These are phyloP conservation scores for Lydus trimaculatus DNA, from an alignment of 2,888 invertebrate species.

Conservation along the genomic window DNA sequence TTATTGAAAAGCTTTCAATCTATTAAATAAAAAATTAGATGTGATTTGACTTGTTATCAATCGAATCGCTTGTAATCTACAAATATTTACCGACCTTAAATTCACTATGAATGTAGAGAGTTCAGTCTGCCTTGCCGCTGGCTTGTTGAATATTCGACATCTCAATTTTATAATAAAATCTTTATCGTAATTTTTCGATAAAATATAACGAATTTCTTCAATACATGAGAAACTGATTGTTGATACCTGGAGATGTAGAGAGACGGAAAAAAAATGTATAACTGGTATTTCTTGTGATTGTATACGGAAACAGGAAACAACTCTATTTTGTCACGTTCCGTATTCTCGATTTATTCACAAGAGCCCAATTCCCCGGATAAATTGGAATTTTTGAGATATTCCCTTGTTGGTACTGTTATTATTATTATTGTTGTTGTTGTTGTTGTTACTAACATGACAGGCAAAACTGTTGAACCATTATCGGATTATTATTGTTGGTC, in stretches of 20 bases:
- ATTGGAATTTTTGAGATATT: constrained; percentile 8
- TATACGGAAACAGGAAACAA: constrained; percentile 8
- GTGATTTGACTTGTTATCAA: neutral
- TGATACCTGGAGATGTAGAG: neutral
- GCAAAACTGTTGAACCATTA: neutral
- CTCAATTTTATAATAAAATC: neutral
- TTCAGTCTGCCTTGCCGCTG: neutral
- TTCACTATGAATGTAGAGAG: neutral
- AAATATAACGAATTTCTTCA: neutral
- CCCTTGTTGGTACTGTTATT: neutral
- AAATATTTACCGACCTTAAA: neutral
- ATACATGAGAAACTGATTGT: neutral
- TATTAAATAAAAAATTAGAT: neutral
- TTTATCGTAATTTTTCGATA: neutral
- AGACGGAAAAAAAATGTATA: neutral
- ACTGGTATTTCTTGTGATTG: neutral
- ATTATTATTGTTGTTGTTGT: neutral
- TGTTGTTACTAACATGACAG: neutral
- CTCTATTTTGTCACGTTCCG: constrained; percentile 8
- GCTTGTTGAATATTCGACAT: neutral
- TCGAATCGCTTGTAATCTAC: neutral
- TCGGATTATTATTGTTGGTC: neutral
- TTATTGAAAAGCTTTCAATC: neutral
- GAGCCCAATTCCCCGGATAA: constrained; percentile 5
- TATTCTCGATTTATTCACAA: constrained; percentile 7